phyloP scores from a whole-genome alignment of 2,888 invertebrate species.

The Neoascia interrupta region DNA sequence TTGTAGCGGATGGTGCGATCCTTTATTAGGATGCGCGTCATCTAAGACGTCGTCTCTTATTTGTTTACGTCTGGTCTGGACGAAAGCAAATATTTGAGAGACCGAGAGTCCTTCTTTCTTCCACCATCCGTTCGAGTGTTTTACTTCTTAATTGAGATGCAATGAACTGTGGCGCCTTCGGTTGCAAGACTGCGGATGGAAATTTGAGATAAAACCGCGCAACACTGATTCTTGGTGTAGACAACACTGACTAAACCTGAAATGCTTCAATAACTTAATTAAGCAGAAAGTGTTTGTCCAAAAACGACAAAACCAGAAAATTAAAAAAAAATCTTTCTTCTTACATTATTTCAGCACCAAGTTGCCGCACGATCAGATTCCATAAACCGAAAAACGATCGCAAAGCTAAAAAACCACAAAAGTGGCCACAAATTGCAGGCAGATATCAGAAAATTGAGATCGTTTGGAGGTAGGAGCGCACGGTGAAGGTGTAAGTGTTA shows the following conservation, averaged over 20 bases:
- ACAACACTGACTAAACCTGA: slow-evolving; percentile 49
- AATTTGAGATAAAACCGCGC: slow-evolving; percentile 48
- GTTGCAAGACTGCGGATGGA: slow-evolving; percentile 32
- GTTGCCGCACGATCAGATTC: slow-evolving; percentile 62
- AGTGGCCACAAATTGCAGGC: slow-evolving; percentile 56
- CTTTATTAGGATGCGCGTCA: background rate
- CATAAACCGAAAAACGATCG: slow-evolving; percentile 32
- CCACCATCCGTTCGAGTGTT: background rate
- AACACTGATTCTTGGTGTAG: slow-evolving; percentile 30
- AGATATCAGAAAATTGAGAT: slow-evolving; percentile 6
- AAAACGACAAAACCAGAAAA: slow-evolving; percentile 23
- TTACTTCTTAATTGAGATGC: slow-evolving; percentile 58
- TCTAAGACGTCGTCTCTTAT: background rate
- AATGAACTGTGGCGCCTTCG: slow-evolving; percentile 55
- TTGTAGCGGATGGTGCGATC: slow-evolving; percentile 31
- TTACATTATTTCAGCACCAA: slow-evolving; percentile 1
- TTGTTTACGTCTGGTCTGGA: slow-evolving; percentile 50
- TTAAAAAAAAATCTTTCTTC: slow-evolving; percentile 37
- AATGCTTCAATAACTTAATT: slow-evolving; percentile 64
- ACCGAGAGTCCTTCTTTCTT: background rate
- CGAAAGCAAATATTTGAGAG: slow-evolving; percentile 53
- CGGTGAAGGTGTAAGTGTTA: background rate
- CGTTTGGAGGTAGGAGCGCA: background rate
- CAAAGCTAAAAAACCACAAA: slow-evolving; percentile 67
- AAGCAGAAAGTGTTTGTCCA: slow-evolving; percentile 59